phyloP scores from a whole-genome alignment of 2,113 vertebrate genomes.

The Cariama cristata region DNA sequence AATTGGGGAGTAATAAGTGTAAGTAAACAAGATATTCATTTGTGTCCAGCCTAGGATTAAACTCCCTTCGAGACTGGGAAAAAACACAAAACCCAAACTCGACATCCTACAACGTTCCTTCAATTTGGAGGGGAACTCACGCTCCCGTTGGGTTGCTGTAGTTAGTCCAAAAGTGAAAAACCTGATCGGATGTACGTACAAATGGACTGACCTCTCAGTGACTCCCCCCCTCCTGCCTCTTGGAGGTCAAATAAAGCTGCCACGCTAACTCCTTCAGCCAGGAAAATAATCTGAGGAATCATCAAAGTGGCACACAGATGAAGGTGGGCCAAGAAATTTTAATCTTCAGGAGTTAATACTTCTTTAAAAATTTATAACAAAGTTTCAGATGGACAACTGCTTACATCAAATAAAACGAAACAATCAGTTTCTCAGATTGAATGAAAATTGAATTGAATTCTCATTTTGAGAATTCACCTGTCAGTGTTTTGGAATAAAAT shows the following conservation, averaged over 20 bases:
- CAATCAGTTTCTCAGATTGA: background rate
- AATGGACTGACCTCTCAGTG: background rate
- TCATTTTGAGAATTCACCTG: background rate
- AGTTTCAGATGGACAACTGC: background rate
- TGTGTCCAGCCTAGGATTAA: background rate
- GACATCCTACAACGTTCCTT: background rate
- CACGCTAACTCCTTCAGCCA: background rate
- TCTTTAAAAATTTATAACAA: background rate
- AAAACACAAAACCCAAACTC: background rate
- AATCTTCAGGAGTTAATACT: background rate
- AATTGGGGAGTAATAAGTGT: accelerated
- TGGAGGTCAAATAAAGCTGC: background rate
- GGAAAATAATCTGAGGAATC: background rate
- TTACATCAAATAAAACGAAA: background rate
- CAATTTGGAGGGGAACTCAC: background rate
- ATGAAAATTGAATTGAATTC: background rate
- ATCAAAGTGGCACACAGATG: background rate
- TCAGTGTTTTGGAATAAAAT: background rate
- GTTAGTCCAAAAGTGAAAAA: background rate
- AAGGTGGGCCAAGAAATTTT: background rate
- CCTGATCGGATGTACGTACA: accelerated
- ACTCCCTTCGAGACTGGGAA: background rate
- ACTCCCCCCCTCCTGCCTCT: accelerated
- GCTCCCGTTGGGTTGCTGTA: background rate
- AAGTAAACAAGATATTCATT: background rate